These are phyloP conservation scores for Gambusia holbrooki DNA, from an alignment of 2,113 vertebrate genomes.

Conservation along the genomic window DNA sequence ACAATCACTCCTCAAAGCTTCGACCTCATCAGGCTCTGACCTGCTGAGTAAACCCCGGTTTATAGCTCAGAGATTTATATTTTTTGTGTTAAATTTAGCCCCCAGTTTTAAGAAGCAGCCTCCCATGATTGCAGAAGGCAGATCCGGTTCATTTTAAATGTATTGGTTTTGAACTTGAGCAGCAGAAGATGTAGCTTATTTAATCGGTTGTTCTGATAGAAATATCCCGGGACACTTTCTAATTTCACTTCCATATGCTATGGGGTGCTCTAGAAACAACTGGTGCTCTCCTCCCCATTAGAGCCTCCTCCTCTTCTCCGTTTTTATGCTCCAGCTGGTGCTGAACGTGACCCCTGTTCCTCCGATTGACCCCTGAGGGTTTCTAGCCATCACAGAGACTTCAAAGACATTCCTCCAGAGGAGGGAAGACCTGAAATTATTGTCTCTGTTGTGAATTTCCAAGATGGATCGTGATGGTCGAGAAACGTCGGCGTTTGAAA, in stretches of 20 bases:
- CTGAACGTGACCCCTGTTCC: neutral
- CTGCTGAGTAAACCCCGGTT: conserved; percentile 6
- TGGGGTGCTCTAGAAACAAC: conserved; percentile 61
- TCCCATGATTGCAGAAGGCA: neutral
- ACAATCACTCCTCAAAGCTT: conserved; percentile 55
- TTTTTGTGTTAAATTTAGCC: conserved; percentile 47
- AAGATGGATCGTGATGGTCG: neutral
- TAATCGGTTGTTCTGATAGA: conserved; percentile 25
- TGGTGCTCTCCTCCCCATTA: conserved; percentile 46
- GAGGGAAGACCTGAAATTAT: too few species aligned
- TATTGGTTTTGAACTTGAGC: conserved; percentile 33
- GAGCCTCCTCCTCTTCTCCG: neutral
- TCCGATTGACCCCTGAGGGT: conserved; percentile 5
- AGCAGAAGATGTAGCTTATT: conserved; percentile 57
- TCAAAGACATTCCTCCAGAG: conserved; percentile 42
- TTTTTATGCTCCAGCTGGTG: neutral
- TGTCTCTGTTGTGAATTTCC: conserved; percentile 26
- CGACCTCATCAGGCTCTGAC: conserved; percentile 20
- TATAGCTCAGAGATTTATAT: conserved; percentile 32
- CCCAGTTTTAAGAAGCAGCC: neutral
- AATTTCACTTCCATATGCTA: neutral
- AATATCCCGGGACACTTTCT: neutral
- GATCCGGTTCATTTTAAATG: conserved; percentile 28
- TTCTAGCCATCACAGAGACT: conserved; percentile 19
- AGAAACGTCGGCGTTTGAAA: neutral